Conservation (phyloP, 2,113 vertebrate species). For the Brevimyrus niger region DNA sequence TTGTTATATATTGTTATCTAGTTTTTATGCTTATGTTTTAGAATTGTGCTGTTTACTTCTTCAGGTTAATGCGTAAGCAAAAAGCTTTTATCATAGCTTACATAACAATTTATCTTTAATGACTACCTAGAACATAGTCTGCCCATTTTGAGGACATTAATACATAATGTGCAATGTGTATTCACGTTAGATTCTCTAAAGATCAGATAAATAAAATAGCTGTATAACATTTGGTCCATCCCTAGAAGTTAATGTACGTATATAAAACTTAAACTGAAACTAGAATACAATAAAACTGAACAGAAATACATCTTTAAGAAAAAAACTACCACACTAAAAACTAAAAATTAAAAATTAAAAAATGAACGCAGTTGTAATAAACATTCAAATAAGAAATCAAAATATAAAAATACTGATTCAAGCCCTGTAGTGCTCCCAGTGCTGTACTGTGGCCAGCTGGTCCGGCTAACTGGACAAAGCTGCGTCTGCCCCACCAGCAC, state of each 20-base stretch:
- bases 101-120: neutral
- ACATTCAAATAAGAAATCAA: neutral
- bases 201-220: neutral
- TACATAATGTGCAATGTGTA: neutral
- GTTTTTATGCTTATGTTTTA: neutral
- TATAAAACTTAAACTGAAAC: neutral
- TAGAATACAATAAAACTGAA: neutral
- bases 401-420: neutral
- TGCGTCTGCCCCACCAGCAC: neutral
- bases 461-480: neutral
- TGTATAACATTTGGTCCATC: neutral
- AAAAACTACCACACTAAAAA: neutral
- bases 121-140: neutral
- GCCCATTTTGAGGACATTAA: neutral
- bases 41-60: neutral
- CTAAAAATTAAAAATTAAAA: no score
- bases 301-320: neutral
- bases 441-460: neutral
- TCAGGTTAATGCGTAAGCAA: neutral
- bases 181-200: neutral
- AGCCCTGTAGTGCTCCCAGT: neutral
- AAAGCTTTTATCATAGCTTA: neutral
- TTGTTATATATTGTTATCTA: neutral
- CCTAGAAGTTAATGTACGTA: neutral
- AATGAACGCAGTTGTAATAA: neutral